Conservation (phyloP, 1,140 invertebrate species). For the Microvelia longipes region DNA sequence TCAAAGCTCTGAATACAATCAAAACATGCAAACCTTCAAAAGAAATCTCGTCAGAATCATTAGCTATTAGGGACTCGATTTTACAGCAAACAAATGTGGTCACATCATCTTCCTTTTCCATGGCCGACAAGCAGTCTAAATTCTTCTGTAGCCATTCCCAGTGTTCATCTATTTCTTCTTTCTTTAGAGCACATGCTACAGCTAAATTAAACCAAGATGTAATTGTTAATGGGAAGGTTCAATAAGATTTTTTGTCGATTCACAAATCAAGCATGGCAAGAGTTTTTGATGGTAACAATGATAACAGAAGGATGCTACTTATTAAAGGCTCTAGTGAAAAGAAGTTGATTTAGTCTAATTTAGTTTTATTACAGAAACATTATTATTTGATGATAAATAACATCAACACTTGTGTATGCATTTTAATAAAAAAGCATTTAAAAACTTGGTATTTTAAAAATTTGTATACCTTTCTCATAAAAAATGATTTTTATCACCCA, state of each 20-base stretch:
- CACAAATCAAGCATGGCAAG: background rate
- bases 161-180: slow-evolving; percentile 72
- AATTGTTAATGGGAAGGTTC: too few species aligned
- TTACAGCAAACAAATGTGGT: slow-evolving; percentile 92
- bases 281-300: background rate
- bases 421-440: too few species aligned
- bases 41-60: slow-evolving; percentile 17
- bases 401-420: too few species aligned
- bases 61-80: slow-evolving; percentile 81
- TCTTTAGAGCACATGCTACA: slow-evolving; percentile 69
- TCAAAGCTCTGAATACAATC: too few species aligned
- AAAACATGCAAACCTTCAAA: too few species aligned
- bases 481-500: too few species aligned
- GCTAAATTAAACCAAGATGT: slow-evolving; percentile 49
- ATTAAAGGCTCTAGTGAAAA: too few species aligned
- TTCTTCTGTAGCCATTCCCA: slow-evolving; percentile 90
- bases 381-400: too few species aligned
- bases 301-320: background rate
- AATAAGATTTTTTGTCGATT: background rate
- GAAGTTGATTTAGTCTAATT: too few species aligned
- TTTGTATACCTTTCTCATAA: too few species aligned
- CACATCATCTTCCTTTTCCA: slow-evolving; percentile 86
- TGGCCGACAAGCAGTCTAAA: slow-evolving; percentile 72
- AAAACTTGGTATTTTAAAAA: too few species aligned
- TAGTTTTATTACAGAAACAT: too few species aligned